phyloP scores from a whole-genome alignment of 2,888 invertebrate species.

The Argyra leucocephala region DNA sequence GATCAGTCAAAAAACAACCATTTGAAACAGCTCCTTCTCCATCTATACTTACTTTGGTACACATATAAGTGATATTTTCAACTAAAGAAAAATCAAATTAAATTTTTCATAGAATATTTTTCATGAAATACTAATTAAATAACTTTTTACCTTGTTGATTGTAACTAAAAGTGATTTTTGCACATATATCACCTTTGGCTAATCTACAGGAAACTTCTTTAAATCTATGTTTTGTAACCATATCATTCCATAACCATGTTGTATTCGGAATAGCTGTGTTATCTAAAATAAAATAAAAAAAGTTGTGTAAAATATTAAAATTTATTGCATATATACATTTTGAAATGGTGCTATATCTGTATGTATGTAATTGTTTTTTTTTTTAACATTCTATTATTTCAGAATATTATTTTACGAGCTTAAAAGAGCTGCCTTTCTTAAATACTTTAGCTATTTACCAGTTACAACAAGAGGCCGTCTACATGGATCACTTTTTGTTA shows the following conservation, averaged over 20 bases:
- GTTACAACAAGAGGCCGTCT: conserved; percentile 54
- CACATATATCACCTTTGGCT: conserved; percentile 53
- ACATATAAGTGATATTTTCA: conserved; percentile 61
- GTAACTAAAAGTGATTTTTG: conserved; percentile 54
- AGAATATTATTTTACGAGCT: neutral
- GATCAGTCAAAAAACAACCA: conserved; percentile 53
- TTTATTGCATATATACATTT: too few species aligned
- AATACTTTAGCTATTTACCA: conserved; percentile 49
- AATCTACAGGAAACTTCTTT: conserved; percentile 49
- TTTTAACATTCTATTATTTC: neutral
- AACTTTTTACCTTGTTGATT: conserved; percentile 47
- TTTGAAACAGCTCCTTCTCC: conserved; percentile 45
- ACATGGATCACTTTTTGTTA: conserved; percentile 52
- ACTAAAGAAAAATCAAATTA: conserved; percentile 41
- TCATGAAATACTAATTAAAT: neutral
- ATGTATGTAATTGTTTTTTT: neutral
- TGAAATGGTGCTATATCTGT: neutral
- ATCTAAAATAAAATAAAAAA: conserved; percentile 39
- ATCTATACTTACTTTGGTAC: conserved; percentile 51
- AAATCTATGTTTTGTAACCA: conserved; percentile 34
- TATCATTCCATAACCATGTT: conserved; percentile 51
- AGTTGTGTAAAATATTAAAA: neutral
- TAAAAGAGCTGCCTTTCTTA: neutral
- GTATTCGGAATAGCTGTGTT: conserved; percentile 56
- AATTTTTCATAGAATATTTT: neutral